These are phyloP conservation scores for Odontamblyopus lacepedii DNA, from an alignment of 2,797 vertebrate genomes.

Conservation along the genomic window DNA sequence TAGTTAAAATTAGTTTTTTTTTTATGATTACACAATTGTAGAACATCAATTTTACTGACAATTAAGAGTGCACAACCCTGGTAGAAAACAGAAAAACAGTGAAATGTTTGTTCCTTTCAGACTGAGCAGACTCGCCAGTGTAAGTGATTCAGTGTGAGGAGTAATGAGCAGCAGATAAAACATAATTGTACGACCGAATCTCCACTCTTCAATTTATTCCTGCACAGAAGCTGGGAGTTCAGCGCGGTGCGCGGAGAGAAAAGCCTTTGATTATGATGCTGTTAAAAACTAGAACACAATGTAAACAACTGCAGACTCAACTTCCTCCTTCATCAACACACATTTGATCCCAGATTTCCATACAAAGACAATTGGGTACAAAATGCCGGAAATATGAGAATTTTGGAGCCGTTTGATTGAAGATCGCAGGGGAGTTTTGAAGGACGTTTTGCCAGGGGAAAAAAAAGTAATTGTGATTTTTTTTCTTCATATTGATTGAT, in stretches of 20 bases:
- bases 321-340: constrained; percentile 55
- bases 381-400: constrained; percentile 56
- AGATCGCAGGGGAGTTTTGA: constrained; percentile 44
- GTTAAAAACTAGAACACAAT: constrained; percentile 58
- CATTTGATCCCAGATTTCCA: constrained; percentile 63
- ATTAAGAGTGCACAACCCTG: background rate
- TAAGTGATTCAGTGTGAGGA: constrained; percentile 34
- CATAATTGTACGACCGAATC: constrained; percentile 58
- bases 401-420: constrained; percentile 55
- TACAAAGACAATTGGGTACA: constrained; percentile 52
- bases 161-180: constrained; percentile 69
- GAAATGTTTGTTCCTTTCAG: constrained; percentile 15
- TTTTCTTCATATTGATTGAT: too few species aligned
- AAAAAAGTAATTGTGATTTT: too few species aligned
- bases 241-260: constrained; percentile 46
- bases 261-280: constrained; percentile 67
- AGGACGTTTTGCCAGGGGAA: constrained; percentile 18
- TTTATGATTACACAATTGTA: background rate
- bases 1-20: background rate
- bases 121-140: constrained; percentile 10
- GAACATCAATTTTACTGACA: background rate
- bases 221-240: constrained; percentile 61
- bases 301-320: constrained; percentile 67
- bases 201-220: constrained; percentile 62
- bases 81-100: background rate